A percentile compares a stretch with the other conserved stretches of the same genome.
phyloP scores from a whole-genome alignment of 2,888 invertebrate species.

The Gastracanthus pulcherrimus region DNA sequence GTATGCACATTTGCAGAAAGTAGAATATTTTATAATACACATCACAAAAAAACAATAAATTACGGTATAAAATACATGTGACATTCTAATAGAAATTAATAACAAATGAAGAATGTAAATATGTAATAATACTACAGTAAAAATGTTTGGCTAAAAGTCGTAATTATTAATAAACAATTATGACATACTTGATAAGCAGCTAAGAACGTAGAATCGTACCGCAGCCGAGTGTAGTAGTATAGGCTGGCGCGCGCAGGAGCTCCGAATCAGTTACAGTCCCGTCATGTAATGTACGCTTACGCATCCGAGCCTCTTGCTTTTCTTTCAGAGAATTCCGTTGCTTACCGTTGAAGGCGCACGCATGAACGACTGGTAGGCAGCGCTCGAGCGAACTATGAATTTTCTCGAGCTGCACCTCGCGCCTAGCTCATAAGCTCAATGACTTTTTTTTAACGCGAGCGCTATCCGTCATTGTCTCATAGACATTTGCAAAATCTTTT shows the following conservation, averaged over 20 bases:
- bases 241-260: not conserved
- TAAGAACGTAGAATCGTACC: not conserved
- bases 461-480: too few relatives aligned
- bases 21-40: too few relatives aligned
- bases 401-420: not conserved
- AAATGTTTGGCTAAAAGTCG: too few relatives aligned
- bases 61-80: too few relatives aligned
- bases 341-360: constrained; percentile 39
- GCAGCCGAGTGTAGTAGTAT: not conserved
- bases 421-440: not conserved
- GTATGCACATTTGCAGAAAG: too few relatives aligned
- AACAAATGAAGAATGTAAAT: too few relatives aligned
- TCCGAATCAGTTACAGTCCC: constrained; percentile 34
- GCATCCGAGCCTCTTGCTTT: constrained; percentile 42
- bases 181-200: too few relatives aligned
- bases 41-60: too few relatives aligned
- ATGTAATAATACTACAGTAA: too few relatives aligned
- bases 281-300: constrained; percentile 37
- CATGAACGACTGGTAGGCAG: constrained; percentile 35
- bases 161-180: too few relatives aligned
- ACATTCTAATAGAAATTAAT: too few relatives aligned
- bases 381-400: constrained; percentile 20
- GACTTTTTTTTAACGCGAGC: not conserved
- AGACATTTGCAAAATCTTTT: too few relatives aligned
- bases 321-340: constrained; percentile 46